phyloP scores from a whole-genome alignment of 1,140 invertebrate species.

The Parapsyche elsis region DNA sequence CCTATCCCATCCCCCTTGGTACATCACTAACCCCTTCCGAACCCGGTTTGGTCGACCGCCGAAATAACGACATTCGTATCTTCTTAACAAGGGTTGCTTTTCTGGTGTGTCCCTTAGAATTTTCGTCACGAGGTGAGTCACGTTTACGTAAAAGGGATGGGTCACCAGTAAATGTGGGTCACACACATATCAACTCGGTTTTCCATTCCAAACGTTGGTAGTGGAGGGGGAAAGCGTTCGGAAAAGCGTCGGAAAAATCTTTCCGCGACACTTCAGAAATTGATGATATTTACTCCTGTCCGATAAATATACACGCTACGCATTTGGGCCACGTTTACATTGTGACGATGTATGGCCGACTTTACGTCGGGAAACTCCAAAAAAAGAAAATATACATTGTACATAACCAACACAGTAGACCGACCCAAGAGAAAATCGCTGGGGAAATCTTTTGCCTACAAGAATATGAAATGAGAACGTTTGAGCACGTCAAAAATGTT shows the following conservation, averaged over 20 bases:
- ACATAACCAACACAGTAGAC: not conserved
- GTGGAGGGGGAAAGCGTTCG: not conserved
- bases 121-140: slow-evolving; percentile 5
- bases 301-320: not conserved
- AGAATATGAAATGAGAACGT: not conserved
- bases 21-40: too few relatives aligned
- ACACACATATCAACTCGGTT: slow-evolving; percentile 2
- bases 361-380: not conserved
- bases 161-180: slow-evolving; percentile 8
- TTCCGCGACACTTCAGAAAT: slow-evolving; percentile 17
- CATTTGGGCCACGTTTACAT: not conserved
- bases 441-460: not conserved
- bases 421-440: not conserved
- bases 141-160: not conserved
- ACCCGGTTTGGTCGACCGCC: not conserved
- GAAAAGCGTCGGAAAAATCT: not conserved
- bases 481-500: not conserved
- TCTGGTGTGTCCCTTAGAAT: not conserved
- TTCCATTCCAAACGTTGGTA: not conserved
- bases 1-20: too few relatives aligned
- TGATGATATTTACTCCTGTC: slow-evolving; percentile 20
- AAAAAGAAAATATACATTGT: not conserved
- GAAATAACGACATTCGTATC: not conserved
- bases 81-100: not conserved
- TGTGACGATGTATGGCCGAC: not conserved